Conservation (phyloP, 2,888 invertebrate species). For the Crepidodera aurea region DNA sequence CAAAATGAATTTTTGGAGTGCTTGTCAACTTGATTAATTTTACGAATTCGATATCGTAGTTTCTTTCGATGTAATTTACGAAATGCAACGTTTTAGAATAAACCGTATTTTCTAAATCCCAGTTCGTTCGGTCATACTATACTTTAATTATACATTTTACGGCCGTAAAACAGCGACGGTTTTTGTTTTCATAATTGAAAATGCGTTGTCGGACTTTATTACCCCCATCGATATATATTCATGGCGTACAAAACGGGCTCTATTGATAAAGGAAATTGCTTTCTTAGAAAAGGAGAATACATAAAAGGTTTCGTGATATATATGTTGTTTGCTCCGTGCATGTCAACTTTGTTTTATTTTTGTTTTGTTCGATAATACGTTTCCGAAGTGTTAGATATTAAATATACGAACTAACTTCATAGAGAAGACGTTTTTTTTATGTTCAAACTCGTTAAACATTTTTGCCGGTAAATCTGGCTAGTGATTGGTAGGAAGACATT, state of each 20-base stretch:
- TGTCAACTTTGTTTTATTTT: slow-evolving; percentile 8
- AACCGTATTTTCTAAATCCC: not conserved
- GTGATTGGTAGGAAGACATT: too few species aligned
- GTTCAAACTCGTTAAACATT: too few species aligned
- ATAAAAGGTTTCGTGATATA: slow-evolving; percentile 31
- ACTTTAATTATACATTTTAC: slow-evolving; percentile 22
- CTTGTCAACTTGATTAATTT: not conserved
- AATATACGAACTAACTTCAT: too few species aligned
- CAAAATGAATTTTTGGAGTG: slow-evolving; percentile 11
- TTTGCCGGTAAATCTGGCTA: too few species aligned
- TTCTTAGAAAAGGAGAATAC: slow-evolving; percentile 33
- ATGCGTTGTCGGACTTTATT: slow-evolving; percentile 34
- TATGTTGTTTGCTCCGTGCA: slow-evolving; percentile 8
- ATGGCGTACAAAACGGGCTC: slow-evolving; percentile 33
- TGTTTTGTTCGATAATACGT: not conserved
- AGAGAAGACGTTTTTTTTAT: too few species aligned
- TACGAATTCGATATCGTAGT: too few species aligned
- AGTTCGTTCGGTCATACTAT: not conserved
- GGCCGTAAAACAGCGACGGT: slow-evolving; percentile 26
- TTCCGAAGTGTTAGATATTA: too few species aligned
- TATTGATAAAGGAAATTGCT: slow-evolving; percentile 39
- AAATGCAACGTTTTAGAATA: too few species aligned
- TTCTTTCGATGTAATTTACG: too few species aligned
- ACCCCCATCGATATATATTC: slow-evolving; percentile 37
- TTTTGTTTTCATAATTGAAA: slow-evolving; percentile 40